Conservation (phyloP, 64 coral and sea anemone genomes). For the Trachythela sp. region DNA sequence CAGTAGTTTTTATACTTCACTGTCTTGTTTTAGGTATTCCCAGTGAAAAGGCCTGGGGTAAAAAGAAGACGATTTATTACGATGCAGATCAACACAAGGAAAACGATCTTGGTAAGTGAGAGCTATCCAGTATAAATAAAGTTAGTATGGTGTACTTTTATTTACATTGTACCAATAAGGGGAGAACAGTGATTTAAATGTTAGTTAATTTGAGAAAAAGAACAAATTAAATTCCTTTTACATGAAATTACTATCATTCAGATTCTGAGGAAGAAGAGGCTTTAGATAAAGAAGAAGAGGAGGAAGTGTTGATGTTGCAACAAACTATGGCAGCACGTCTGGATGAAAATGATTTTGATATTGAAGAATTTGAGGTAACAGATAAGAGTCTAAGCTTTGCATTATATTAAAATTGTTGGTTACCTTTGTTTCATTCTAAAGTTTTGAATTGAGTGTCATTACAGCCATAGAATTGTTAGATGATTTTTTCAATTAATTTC, state of each 20-base stretch:
- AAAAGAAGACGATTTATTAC: slow-evolving; percentile 53
- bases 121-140: neutral
- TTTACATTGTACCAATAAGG: too few relatives aligned
- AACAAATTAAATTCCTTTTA: neutral
- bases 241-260: neutral
- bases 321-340: slow-evolving; percentile 52
- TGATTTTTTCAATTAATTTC: too few relatives aligned
- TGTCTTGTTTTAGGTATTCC: slow-evolving; percentile 44
- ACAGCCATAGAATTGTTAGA: too few relatives aligned
- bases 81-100: slow-evolving; percentile 53
- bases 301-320: slow-evolving; percentile 56
- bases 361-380: slow-evolving; percentile 41
- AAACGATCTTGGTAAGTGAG: slow-evolving; percentile 47
- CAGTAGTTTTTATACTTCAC: neutral
- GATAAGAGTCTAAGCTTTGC: neutral
- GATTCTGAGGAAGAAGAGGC: slow-evolving; percentile 65
- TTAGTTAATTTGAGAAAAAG: too few relatives aligned
- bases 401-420: too few relatives aligned
- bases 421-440: too few relatives aligned
- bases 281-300: slow-evolving; percentile 62
- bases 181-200: too few relatives aligned
- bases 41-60: slow-evolving; percentile 69
- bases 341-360: slow-evolving; percentile 72
- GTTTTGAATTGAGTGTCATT: too few relatives aligned
- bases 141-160: neutral